Base-by-base conservation (phyloP, 1,140 invertebrate species). In the Trachymyrmex septentrionalis region DNA sequence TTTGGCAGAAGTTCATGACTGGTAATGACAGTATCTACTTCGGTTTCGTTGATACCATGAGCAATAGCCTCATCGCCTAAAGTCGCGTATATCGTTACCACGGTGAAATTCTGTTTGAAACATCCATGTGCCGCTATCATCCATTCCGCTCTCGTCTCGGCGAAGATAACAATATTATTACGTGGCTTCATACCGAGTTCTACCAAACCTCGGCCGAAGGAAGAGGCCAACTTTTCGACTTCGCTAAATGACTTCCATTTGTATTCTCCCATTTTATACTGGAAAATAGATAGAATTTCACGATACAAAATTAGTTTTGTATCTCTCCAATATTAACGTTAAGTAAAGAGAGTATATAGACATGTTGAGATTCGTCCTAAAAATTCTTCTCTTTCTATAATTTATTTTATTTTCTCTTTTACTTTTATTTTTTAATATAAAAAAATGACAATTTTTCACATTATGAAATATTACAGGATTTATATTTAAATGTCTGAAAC, bases 121-220 rank as follows among this genome's bases (percentile, higher is more conserved):
- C 98, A 98, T 64, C 98, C 98, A 92, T 99, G 98, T 6, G 99
- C 98, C 0, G 98, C 97, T 55, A 99, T 97, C 97, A 99, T 97
- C 99, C 99, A 99, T 96, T 99, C 99, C 30, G 97, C 97, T 87
- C 99, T 96, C 0, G 99, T 99, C 96, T 99, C 99, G 0, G 99
- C 98, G 95, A 99, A 99, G 90, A 99, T 98, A 21, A 98, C 98
- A 85, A 99, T 95, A 90, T 98, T 98, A 71, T 96, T 95, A 10
- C 96, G 96, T 1, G 97, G 96, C 73, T 96, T 95, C 84, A 97
- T 96, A 14, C 97, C 97, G 19, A 97, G 91, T 91, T 97, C 97
- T 5, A 96, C 95, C 34, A 99, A 94, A 3, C 98, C 98, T 63
- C 96, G 96, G 38, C 98, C 98, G 94, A 99, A 98, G 88, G 97